Conservation (phyloP, 1,140 invertebrate genomes). For the Neodiprion lecontei region DNA sequence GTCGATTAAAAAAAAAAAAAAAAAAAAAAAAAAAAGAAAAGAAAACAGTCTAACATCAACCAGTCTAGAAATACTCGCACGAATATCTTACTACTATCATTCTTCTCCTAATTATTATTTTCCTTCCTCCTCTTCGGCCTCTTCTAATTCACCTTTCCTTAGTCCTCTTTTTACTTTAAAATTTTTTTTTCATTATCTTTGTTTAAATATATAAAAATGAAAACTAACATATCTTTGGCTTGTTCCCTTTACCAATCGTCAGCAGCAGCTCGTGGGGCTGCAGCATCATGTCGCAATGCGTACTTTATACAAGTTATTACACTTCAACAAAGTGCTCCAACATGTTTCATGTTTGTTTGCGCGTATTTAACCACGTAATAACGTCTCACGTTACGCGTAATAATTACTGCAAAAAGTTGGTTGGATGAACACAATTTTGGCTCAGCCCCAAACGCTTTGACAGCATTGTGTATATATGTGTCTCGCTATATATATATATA, state of each 20-base stretch:
- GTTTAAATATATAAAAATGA: conserved; percentile 62
- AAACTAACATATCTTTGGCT: conserved; percentile 65
- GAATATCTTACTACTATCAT: conserved; percentile 36
- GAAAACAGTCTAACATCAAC: conserved; percentile 38
- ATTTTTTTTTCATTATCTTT: conserved; percentile 30
- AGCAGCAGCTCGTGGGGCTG: conserved; percentile 47
- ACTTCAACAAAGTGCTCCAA: conserved; percentile 34
- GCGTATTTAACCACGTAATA: conserved; percentile 8
- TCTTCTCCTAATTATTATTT: conserved; percentile 31
- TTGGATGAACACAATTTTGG: conserved; percentile 28
- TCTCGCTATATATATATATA: conserved; percentile 8
- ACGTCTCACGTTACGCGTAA: not conserved
- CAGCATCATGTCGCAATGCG: conserved; percentile 43
- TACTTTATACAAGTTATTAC: conserved; percentile 56
- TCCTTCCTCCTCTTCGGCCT: conserved; percentile 37
- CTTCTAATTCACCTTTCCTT: conserved; percentile 35
- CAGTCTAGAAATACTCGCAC: conserved; percentile 29
- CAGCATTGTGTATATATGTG: conserved; percentile 19
- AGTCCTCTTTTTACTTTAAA: conserved; percentile 40
- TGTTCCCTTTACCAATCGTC: conserved; percentile 64
- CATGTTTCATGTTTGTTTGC: too few relatives aligned
- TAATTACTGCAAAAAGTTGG: not conserved
- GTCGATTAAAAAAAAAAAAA: not conserved
- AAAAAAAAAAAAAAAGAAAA: conserved; percentile 25
- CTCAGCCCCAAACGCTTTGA: conserved; percentile 18